phyloP scores from a whole-genome alignment of 1,140 invertebrate genomes.

The Sarcophaga bullata region DNA sequence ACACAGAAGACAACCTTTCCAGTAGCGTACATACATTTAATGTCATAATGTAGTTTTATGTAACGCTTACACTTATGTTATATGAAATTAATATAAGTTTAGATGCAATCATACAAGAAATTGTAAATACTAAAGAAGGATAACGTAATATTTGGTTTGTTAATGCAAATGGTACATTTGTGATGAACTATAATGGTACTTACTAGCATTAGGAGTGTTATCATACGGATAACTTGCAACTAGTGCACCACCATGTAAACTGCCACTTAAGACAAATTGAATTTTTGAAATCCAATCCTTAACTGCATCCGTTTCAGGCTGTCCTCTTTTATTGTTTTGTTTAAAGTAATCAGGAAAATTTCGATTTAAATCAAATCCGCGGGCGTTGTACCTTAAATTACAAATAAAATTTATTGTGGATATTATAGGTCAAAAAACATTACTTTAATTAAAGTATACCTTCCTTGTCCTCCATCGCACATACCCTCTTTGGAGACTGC shows the following conservation, averaged over 20 bases:
- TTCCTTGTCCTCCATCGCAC: constrained; percentile 85
- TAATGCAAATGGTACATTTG: too few relatives aligned
- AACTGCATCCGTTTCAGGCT: constrained; percentile 93
- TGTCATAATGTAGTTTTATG: too few relatives aligned
- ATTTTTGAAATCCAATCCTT: constrained; percentile 94
- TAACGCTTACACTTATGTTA: too few relatives aligned
- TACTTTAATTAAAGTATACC: constrained; percentile 67
- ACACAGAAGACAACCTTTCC: too few relatives aligned
- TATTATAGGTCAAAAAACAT: background rate
- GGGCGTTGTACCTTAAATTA: constrained; percentile 79
- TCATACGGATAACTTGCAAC: constrained; percentile 94
- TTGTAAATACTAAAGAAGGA: too few relatives aligned
- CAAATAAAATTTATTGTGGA: constrained; percentile 44
- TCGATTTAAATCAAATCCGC: constrained; percentile 88
- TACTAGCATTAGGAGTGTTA: constrained; percentile 90
- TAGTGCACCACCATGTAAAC: constrained; percentile 90
- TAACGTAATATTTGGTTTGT: too few relatives aligned
- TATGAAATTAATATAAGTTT: too few relatives aligned
- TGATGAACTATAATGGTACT: constrained; percentile 66
- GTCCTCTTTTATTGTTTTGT: constrained; percentile 83
- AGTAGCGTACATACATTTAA: too few relatives aligned
- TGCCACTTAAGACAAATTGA: constrained; percentile 91
- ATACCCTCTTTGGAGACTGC: constrained; percentile 87
- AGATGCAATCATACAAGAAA: too few relatives aligned
- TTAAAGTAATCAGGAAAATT: constrained; percentile 95